Conservation (phyloP, 1,140 invertebrate genomes). For the Geopemphigus sp. region DNA sequence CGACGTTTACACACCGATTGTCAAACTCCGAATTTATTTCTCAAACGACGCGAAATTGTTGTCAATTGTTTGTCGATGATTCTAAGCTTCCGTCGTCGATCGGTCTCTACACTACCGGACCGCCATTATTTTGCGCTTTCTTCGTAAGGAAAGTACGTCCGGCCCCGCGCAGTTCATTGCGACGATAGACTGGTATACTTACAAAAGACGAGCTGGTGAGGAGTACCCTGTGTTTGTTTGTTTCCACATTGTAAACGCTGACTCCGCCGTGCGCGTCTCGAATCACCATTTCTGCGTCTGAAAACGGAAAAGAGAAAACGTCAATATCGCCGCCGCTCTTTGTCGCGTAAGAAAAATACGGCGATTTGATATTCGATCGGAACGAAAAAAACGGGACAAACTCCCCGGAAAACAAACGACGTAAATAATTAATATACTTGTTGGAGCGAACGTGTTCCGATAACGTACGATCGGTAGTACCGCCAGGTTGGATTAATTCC, state of each 20-base stretch:
- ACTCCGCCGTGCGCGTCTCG: slow-evolving; percentile 69
- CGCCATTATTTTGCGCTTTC: background rate
- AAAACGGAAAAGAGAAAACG: slow-evolving; percentile 56
- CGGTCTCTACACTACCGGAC: background rate
- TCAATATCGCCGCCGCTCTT: background rate
- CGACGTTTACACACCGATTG: too few species aligned
- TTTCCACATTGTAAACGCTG: slow-evolving; percentile 69
- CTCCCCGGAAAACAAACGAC: too few species aligned
- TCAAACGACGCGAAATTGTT: too few species aligned
- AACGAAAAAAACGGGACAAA: background rate
- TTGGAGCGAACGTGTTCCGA: too few species aligned
- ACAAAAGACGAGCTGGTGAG: slow-evolving; percentile 80
- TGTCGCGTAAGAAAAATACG: background rate
- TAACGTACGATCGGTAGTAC: too few species aligned
- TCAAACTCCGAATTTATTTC: too few species aligned
- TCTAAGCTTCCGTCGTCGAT: background rate
- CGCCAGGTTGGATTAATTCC: too few species aligned
- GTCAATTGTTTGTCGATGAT: too few species aligned
- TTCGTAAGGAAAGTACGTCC: too few species aligned
- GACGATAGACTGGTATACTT: slow-evolving; percentile 58
- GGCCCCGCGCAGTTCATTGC: too few species aligned
- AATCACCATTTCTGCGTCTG: slow-evolving; percentile 70
- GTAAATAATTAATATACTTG: too few species aligned
- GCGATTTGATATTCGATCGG: background rate
- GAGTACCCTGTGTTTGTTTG: slow-evolving; percentile 65